Base-by-base conservation (phyloP, 1,140 invertebrate species). In the Trachymyrmex cornetzi region DNA sequence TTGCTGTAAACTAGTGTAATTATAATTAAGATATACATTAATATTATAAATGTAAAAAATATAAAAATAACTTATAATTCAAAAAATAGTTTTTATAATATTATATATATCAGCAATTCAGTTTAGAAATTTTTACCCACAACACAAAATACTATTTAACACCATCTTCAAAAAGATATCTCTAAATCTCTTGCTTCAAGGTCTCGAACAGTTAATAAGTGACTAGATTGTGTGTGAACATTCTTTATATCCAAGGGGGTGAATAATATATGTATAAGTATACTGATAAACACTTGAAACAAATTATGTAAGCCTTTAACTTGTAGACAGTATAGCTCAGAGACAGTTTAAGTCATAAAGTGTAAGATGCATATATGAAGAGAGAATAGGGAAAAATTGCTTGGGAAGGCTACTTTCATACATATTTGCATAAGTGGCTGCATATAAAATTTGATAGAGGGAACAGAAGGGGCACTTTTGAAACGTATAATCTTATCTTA, bases 251-350 rank as follows among this genome's bases (percentile, higher is more conserved):
- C 16, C 69, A 87, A 79, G 90, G 93, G 93, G 94, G 90, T 93
- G 90, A 91, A 90, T 94, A 95, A 95, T 95, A 79, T 94, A 95
- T 95, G 93, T 92, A 92, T 85, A 92, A 94, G 91, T 89, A 92
- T 88, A 94, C 75, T 90, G 88, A 92, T 87, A 94, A 95, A 94
- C 94, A 95, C 94, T 95, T 90, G 90, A 91, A 91, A 89, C 74
- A 92, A 92, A 93, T 90, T 86, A 87, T 92, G 85, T 89, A 91
- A 88, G 87, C 90, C 87, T 91, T 94, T 93, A 82, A 88, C 90
- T 91, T 57, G 24, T 87, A 90, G 86, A 67, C 86, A 91, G 88
- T 90, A 79, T 75, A 84, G 80, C 74, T 87, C 75, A 67, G 86
- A 67, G 66, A 81, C 87, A 90, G 88, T 89, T 93, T 91, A 90